Percentiles rank a stretch among this genome's conserved stretches.
These are phyloP conservation scores for Scaptomyza hsui DNA, from an alignment of 1,140 invertebrate species.

Conservation along the genomic window DNA sequence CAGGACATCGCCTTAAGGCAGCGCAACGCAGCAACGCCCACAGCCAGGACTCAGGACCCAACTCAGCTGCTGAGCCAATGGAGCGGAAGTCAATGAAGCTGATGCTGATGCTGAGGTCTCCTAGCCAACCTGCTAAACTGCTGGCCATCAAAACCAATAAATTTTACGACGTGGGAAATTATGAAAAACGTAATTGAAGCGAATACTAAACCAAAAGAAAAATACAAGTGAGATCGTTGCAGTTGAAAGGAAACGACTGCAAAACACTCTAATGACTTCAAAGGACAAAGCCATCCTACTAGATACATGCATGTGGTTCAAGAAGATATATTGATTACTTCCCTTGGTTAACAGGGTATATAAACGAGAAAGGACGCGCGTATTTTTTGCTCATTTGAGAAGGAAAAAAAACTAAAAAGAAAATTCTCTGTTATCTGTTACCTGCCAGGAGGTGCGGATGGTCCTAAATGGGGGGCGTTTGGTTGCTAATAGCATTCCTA, in stretches of 20 bases:
- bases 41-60: constrained; percentile 1
- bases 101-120: background rate
- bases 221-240: too few species aligned
- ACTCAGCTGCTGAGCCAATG: constrained; percentile 54
- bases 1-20: constrained; percentile 31
- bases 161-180: constrained; percentile 76
- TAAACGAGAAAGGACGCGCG: constrained; percentile 13
- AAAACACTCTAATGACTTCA: too few species aligned
- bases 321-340: too few species aligned
- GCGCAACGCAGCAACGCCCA: constrained; percentile 11
- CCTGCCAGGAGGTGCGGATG: constrained; percentile 32
- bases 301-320: too few species aligned
- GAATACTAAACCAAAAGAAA: constrained; percentile 16
- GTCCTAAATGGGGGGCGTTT: constrained; percentile 47
- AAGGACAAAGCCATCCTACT: too few species aligned
- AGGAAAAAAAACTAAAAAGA: constrained; percentile 9
- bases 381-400: constrained; percentile 41
- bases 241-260: too few species aligned
- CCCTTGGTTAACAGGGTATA: background rate
- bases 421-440: constrained; percentile 10
- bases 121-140: constrained; percentile 33
- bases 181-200: constrained; percentile 79
- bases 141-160: constrained; percentile 67
- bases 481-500: constrained; percentile 68
- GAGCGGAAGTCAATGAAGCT: constrained; percentile 64